These are phyloP conservation scores for Listronotus oregonensis DNA, from an alignment of 1,140 invertebrate genomes.

Conservation along the genomic window DNA sequence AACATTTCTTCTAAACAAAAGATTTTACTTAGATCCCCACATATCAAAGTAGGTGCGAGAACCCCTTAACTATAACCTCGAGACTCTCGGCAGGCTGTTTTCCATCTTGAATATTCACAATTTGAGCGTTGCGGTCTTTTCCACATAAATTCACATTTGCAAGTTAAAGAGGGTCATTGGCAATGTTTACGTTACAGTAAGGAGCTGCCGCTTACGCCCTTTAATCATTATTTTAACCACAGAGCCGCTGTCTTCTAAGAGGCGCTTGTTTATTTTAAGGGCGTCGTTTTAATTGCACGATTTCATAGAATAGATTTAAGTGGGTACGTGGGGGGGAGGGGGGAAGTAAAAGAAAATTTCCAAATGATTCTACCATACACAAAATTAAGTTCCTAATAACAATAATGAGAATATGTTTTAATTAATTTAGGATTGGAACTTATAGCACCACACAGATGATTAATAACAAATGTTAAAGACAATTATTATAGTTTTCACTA, in stretches of 20 bases:
- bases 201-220: slow-evolving; percentile 13
- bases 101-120: slow-evolving; percentile 31
- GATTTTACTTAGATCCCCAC: no score
- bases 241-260: neutral
- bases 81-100: slow-evolving; percentile 14
- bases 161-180: slow-evolving; percentile 34
- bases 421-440: no score
- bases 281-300: slow-evolving; percentile 3
- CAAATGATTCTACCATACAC: no score
- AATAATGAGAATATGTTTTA: no score
- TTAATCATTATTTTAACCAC: slow-evolving; percentile 26
- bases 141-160: slow-evolving; percentile 30
- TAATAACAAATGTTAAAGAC: no score
- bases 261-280: slow-evolving; percentile 8
- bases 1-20: no score
- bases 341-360: no score
- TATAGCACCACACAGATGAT: no score
- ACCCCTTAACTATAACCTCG: slow-evolving; percentile 12
- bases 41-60: neutral
- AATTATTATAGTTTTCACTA: no score
- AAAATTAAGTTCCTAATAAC: no score
- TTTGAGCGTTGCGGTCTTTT: slow-evolving; percentile 14
- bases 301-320: neutral
- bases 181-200: slow-evolving; percentile 31
- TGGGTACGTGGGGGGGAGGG: no score